Base-by-base conservation (phyloP, 2,888 invertebrate genomes). In the Athrips mouffetella region DNA sequence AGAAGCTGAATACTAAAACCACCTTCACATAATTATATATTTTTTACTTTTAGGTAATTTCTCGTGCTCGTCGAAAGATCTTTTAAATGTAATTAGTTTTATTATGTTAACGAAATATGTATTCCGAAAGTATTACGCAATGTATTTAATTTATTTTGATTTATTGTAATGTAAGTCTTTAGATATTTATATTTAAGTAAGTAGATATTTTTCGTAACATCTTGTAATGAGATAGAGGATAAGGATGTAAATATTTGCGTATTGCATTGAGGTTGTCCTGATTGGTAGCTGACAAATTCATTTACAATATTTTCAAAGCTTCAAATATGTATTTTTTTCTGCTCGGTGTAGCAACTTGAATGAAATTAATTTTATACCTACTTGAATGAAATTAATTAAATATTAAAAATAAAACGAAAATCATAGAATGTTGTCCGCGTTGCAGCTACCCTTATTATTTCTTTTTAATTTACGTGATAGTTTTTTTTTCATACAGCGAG, bases 1-100 rank as follows among this genome's bases (percentile, higher is more conserved):
- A 60, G 88, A 89, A 52, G 82, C 89, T 27, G 89, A 89, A 53
- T 89, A 89, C 60, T 90, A 76, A 78, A n/a, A 53, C 23, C 21
- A 11, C 25, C 33, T 46, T 44, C 21, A 30, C 33, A n/a, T 45
- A 16, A 25, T 54, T 45, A 50, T 10, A 18, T n/a, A 20, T 30
- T 18, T n/a, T 20, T 16, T 7, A 7, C n/a, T 1, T 42, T 15
- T 41, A 1, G 7, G 27, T 42, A 37, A 16, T 39, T 20, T n/a
- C 6, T n/a, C 39, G 21, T 5, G 20, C 11, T 20, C 21, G 18
- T n/a, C n/a, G n/a, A n/a, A n/a, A n/a, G n/a, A n/a, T n/a, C n/a
- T n/a, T n/a, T n/a, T n/a, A n/a, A n/a, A n/a, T n/a, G n/a, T n/a
- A n/a, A n/a, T n/a, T n/a, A n/a, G n/a, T n/a, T n/a, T n/a, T n/a